A percentile compares a stretch with the other conserved stretches of the same genome.
These are phyloP conservation scores for Mongoloraphidia duomilia DNA, from an alignment of 2,888 invertebrate genomes.

Conservation along the genomic window DNA sequence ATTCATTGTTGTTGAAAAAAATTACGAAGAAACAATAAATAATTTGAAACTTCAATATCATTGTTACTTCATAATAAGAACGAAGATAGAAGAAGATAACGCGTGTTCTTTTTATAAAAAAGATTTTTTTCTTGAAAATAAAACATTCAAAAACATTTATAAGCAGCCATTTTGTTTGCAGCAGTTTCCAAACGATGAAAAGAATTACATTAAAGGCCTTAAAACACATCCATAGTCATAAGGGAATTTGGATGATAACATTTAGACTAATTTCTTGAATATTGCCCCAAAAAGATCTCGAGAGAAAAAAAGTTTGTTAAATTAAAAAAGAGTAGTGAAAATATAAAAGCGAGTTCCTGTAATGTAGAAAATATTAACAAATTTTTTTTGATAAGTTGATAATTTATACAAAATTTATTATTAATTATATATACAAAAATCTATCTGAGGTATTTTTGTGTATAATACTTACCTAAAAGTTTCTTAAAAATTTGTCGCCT, in stretches of 20 bases:
- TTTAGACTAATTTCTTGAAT: conserved; percentile 10
- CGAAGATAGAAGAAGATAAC: conserved; percentile 8
- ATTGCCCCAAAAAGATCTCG: conserved; percentile 13
- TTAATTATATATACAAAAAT: not conserved
- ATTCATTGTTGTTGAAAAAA: not conserved
- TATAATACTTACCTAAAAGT: conserved; percentile 6
- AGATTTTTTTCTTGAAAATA: not conserved
- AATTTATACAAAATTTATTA: conserved; percentile 2
- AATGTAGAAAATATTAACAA: conserved; percentile 4
- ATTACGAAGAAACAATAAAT: not conserved
- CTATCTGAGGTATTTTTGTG: conserved; percentile 1
- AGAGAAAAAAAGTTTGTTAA: conserved; percentile 7
- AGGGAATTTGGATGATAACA: conserved; percentile 32
- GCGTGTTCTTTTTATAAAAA: not conserved
- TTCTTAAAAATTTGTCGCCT: too few relatives aligned
- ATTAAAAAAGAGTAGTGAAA: not conserved
- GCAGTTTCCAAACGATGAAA: not conserved
- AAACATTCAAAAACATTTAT: not conserved
- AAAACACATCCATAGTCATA: not conserved
- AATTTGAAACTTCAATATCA: not conserved
- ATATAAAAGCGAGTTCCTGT: conserved; percentile 5
- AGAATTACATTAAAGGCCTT: not conserved
- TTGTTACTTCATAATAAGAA: not conserved
- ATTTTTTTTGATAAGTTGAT: not conserved
- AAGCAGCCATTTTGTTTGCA: not conserved